Evolutionary conservation across 1,140 invertebrate species (phyloP).

Genomic region (Drosophila sp.): DNA sequence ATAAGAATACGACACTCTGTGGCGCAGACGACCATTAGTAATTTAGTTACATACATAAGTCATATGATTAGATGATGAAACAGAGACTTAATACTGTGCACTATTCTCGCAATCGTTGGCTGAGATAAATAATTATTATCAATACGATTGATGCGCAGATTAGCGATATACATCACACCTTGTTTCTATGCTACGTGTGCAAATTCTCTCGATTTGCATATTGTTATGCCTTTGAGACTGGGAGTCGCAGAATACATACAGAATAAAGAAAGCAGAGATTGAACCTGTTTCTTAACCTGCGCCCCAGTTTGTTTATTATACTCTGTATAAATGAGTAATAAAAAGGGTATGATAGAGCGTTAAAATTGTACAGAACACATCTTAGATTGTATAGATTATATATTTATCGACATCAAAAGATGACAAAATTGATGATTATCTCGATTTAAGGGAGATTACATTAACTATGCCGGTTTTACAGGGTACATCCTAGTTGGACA

Average conservation of each 20-base stretch:
- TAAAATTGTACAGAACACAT: not conserved
- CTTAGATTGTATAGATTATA: not conserved
- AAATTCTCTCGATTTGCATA: slow-evolving; percentile 17
- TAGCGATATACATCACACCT: not conserved
- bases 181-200: slow-evolving; percentile 7
- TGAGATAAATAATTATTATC: no score
- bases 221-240: slow-evolving; percentile 5
- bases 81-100: not conserved
- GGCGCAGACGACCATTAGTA: no score
- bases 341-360: slow-evolving; percentile 1
- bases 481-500: slow-evolving; percentile 3
- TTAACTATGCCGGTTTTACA: not conserved
- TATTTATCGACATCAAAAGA: not conserved
- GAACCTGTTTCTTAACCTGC: slow-evolving; percentile 23
- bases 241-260: slow-evolving; percentile 20
- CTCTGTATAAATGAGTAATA: not conserved
- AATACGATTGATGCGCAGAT: not conserved
- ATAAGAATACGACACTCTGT: no score
- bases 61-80: not conserved
- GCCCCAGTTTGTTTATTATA: slow-evolving; percentile 17
- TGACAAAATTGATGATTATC: not conserved
- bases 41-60: no score
- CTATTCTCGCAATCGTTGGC: no score
- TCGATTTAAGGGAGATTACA: not conserved
- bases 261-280: slow-evolving; percentile 22